phyloP scores from a whole-genome alignment of 1,140 invertebrate genomes.

The Gonioctena quinquepunctata region DNA sequence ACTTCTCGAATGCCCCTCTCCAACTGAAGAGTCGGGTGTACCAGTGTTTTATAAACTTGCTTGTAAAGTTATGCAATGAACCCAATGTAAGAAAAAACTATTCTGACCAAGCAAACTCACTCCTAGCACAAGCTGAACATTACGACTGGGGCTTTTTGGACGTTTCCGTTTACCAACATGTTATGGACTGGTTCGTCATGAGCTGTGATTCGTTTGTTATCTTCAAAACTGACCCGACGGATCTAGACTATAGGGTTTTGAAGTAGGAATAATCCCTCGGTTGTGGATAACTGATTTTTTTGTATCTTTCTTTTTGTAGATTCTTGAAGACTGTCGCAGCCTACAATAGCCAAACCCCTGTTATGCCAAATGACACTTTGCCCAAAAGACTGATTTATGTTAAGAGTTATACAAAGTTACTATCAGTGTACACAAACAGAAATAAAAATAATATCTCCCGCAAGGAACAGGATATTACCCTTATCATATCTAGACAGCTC shows the following conservation, averaged over 20 bases:
- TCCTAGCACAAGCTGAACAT: conserved; percentile 66
- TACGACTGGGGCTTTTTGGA: conserved; percentile 75
- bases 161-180: conserved; percentile 66
- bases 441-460: conserved; percentile 38
- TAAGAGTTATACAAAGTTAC: conserved; percentile 46
- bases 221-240: conserved; percentile 57
- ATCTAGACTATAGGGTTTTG: conserved; percentile 57
- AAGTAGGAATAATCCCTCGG: conserved; percentile 55
- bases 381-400: conserved; percentile 49
- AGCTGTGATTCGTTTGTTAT: conserved; percentile 75
- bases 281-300: too few relatives aligned
- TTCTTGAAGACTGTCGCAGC: conserved; percentile 46
- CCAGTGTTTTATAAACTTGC: conserved; percentile 64
- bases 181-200: conserved; percentile 79
- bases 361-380: conserved; percentile 27
- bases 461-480: conserved; percentile 35
- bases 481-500: conserved; percentile 33
- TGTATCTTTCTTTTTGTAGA: too few relatives aligned
- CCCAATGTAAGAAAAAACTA: conserved; percentile 66
- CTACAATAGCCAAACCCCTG: conserved; percentile 35
- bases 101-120: conserved; percentile 50
- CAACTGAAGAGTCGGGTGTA: conserved; percentile 58
- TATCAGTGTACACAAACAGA: conserved; percentile 45
- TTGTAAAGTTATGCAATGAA: conserved; percentile 73
- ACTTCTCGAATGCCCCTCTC: conserved; percentile 53